Conservation (phyloP, 2,888 invertebrate genomes). For the Ditula angustiorana region DNA sequence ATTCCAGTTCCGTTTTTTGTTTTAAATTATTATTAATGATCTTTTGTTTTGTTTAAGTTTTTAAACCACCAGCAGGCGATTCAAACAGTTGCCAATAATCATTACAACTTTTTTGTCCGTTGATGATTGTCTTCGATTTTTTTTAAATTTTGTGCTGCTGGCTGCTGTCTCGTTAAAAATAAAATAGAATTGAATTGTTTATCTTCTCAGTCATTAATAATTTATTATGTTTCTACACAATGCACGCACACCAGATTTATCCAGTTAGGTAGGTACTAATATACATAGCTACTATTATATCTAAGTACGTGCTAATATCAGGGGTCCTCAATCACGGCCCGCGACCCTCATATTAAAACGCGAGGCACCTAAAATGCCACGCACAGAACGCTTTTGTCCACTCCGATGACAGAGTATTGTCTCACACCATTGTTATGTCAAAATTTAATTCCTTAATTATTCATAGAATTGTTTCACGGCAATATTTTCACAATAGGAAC, state of each 20-base stretch:
- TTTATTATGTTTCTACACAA: too few relatives aligned
- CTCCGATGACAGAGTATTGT: constrained; percentile 81
- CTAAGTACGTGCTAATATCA: constrained; percentile 54
- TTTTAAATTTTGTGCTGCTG: too few relatives aligned
- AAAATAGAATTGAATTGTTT: too few relatives aligned
- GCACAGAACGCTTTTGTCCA: constrained; percentile 81
- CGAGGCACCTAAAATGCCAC: constrained; percentile 73
- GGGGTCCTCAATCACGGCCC: constrained; percentile 30
- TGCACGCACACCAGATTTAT: neutral
- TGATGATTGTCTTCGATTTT: neutral
- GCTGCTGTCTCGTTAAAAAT: too few relatives aligned
- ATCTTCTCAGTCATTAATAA: neutral
- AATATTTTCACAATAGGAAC: constrained; percentile 84
- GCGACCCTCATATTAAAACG: constrained; percentile 68
- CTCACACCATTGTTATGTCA: constrained; percentile 83
- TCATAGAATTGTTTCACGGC: constrained; percentile 83
- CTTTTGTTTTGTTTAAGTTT: constrained; percentile 16
- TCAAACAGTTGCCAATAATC: constrained; percentile 8
- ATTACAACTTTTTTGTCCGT: neutral
- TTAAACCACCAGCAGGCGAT: constrained; percentile 5
- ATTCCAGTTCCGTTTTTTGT: constrained; percentile 29
- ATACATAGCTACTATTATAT: neutral
- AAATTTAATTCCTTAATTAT: constrained; percentile 85
- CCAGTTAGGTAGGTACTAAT: neutral
- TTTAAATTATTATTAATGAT: constrained; percentile 30